Evolutionary conservation across 1,140 invertebrate species (phyloP).

Genomic region (Diorhabda sublineata): DNA sequence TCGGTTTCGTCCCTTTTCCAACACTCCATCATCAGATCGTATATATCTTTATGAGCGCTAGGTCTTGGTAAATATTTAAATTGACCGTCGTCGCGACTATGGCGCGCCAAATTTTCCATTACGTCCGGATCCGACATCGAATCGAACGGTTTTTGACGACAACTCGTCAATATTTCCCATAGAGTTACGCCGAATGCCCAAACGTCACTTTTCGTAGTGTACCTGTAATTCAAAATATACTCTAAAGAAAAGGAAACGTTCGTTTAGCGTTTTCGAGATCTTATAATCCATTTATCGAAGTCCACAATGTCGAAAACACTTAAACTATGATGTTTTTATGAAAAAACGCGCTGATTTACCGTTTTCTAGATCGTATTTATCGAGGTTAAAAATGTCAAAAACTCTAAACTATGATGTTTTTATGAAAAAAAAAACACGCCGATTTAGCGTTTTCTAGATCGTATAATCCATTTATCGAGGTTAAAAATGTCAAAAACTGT

Average conservation of each 20-base stretch:
- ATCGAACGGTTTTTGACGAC: constrained; percentile 66
- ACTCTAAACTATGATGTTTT: no score
- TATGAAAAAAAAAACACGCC: no score
- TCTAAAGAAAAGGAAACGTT: background rate
- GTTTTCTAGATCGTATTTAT: no score
- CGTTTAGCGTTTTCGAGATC: background rate
- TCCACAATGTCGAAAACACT: no score
- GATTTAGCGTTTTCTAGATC: no score
- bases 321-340: no score
- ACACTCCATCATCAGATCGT: constrained; percentile 78
- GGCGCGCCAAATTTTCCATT: constrained; percentile 62
- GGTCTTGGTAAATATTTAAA: constrained; percentile 66
- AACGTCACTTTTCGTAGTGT: constrained; percentile 74
- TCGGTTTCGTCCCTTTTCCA: constrained; percentile 69
- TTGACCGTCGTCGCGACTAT: constrained; percentile 58
- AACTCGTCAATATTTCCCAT: constrained; percentile 71
- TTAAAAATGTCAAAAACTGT: no score
- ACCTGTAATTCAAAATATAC: constrained; percentile 47
- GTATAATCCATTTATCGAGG: no score
- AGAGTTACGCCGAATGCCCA: constrained; percentile 75
- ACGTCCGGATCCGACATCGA: constrained; percentile 67
- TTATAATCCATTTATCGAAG: no score
- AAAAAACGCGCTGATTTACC: no score
- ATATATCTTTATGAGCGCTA: constrained; percentile 63
- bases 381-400: no score